phyloP scores from a whole-genome alignment of 2,797 vertebrate genomes.

The Mormyrus proboscirostris region DNA sequence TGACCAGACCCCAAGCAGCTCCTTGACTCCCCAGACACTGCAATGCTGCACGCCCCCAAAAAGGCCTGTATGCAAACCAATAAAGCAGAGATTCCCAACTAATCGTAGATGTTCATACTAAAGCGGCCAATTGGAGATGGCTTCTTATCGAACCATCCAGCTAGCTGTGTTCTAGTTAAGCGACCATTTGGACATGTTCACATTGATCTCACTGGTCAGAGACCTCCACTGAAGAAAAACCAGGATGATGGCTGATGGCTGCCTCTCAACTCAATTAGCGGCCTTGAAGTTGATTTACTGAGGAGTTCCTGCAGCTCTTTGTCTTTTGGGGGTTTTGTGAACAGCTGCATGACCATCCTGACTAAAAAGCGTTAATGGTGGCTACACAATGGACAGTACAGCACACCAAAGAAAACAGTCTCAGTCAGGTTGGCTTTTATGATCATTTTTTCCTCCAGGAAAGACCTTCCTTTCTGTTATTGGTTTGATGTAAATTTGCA shows the following conservation, averaged over 20 bases:
- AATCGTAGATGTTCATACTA: neutral
- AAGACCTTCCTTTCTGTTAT: neutral
- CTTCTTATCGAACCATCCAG: neutral
- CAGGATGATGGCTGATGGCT: neutral
- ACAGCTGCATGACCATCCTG: neutral
- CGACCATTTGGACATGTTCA: neutral
- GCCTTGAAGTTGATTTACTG: neutral
- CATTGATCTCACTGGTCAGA: neutral
- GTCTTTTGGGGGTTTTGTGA: neutral
- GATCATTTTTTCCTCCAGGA: neutral
- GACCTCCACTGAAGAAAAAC: neutral
- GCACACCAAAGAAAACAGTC: neutral
- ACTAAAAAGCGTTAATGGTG: neutral
- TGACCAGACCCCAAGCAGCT: constrained; percentile 40
- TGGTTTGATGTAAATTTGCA: neutral
- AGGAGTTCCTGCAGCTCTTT: neutral
- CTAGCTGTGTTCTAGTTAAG: neutral
- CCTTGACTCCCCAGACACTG: constrained; percentile 40
- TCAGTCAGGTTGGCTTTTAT: neutral
- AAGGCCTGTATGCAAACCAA: neutral
- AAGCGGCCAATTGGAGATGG: neutral
- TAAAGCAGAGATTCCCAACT: neutral
- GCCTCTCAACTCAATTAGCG: neutral
- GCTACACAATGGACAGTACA: neutral
- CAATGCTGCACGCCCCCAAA: constrained; percentile 42